phyloP scores from a whole-genome alignment of 92 coral and sea anemone species.

The Epizoanthus illoricatus region DNA sequence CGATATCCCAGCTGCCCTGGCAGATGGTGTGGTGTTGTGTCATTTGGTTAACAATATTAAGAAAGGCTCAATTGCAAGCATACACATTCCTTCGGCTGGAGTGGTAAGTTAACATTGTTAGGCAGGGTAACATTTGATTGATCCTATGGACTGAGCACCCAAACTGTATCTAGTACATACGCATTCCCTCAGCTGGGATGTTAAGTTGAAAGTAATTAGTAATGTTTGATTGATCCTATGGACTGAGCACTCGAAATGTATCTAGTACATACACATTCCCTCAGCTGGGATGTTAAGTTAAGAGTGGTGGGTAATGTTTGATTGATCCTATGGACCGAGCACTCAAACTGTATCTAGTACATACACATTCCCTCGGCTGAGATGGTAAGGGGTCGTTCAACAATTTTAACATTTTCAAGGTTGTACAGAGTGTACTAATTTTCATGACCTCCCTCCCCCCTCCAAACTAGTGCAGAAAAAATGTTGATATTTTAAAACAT shows the following conservation, averaged over 20 bases:
- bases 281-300: slow-evolving; percentile 94
- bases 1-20: slow-evolving; percentile 90
- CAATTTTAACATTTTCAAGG: no score
- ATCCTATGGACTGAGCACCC: background rate
- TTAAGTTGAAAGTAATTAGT: no score
- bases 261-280: slow-evolving; percentile 72
- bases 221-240: background rate
- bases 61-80: slow-evolving; percentile 91
- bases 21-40: slow-evolving; percentile 95
- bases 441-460: no score
- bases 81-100: slow-evolving; percentile 95
- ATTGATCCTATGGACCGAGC: background rate
- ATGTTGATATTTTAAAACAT: no score
- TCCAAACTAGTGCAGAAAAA: no score
- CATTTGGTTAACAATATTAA: slow-evolving; percentile 85
- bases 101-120: slow-evolving; percentile 68
- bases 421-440: no score
- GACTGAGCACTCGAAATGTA: background rate
- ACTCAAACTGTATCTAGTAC: background rate
- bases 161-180: no score
- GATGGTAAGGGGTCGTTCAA: no score
- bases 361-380: no score
- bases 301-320: background rate
- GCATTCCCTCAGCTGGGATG: no score
- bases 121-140: background rate